Percentiles rank a stretch among this genome's conserved stretches.
Evolutionary conservation across 1,140 invertebrate species (phyloP).

Genomic region (Alviniconcha marisindica): DNA sequence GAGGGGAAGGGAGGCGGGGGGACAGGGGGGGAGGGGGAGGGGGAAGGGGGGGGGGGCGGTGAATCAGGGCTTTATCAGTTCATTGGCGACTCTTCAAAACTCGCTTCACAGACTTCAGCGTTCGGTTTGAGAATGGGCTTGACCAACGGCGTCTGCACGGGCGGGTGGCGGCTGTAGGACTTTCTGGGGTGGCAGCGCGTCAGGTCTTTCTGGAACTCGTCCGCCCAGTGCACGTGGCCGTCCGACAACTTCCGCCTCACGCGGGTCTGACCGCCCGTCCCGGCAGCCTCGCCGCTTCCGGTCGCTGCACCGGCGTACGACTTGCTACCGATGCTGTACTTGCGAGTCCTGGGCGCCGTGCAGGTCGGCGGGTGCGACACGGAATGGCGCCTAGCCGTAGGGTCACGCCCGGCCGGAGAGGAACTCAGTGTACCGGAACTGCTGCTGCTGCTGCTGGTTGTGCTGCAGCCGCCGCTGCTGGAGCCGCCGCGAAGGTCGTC

Average conservation of each 20-base stretch:
- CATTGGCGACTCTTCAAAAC: no score
- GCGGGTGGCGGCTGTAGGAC: conserved; percentile 27
- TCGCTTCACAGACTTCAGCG: background rate
- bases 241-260: conserved; percentile 34
- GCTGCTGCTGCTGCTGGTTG: background rate
- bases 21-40: no score
- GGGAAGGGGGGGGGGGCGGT: no score
- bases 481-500: background rate
- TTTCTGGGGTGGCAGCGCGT: conserved; percentile 31
- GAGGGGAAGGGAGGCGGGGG: no score
- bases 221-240: conserved; percentile 40
- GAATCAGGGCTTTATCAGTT: no score
- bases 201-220: conserved; percentile 40
- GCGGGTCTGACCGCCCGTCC: background rate
- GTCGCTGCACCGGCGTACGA: background rate
- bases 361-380: background rate
- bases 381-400: background rate
- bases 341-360: background rate
- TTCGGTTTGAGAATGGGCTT: conserved; percentile 30
- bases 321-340: background rate
- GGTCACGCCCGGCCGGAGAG: background rate
- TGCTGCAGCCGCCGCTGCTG: background rate
- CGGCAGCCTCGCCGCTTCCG: background rate
- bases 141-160: background rate
- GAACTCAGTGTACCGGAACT: background rate